Base-by-base conservation (phyloP, 2,797 vertebrate species). In the Cichlasoma orientale region DNA sequence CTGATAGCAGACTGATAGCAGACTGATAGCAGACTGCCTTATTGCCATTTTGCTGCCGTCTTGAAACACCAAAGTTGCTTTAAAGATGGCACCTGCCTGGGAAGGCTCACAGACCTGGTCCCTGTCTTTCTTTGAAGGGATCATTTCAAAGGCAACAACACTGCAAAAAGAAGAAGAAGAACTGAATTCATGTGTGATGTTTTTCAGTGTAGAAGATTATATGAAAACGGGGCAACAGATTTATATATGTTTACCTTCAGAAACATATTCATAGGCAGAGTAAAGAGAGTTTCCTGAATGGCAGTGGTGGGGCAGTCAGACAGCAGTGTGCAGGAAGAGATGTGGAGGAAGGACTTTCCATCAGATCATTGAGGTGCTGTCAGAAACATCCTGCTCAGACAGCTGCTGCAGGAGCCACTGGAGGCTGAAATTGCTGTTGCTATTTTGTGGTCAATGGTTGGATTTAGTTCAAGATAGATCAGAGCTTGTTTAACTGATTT, bases 271-370 rank as follows among this genome's bases (percentile, higher is more conserved):
- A 7, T 41, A 19, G 21, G 6, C 9, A 0, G 44, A 47, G 61
- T 47, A 47, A 10, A 27, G 38, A 27, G 14, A 14, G 1, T 66
- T 66, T 66, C 38, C 16, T 47, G 38, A 7, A 0, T 0, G 16
- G 38, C 0, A 27, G 61, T 13, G 18, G 38, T 47, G 0, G 8
- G 5, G 63, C 8, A 23, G 78, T 55, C 19, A 5, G 63, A 71
- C 1, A 33, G 14, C 41, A 38, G 72, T 74, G 23, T 8, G 19
- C 76, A 90, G 90, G 92, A 90, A 90, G 69, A 58, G 78, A 80
- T 76, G 80, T 68, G 50, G 81, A 90, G 79, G 75, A 86, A 91
- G 79, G 75, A 78, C 77, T 83, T 90, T 89, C 82, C 82, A 50
- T 0, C 68, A 10, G 70, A 77, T 79, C 87, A 72, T 80, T 79